Conservation (phyloP, 2,888 invertebrate species). For the Patella depressa region DNA sequence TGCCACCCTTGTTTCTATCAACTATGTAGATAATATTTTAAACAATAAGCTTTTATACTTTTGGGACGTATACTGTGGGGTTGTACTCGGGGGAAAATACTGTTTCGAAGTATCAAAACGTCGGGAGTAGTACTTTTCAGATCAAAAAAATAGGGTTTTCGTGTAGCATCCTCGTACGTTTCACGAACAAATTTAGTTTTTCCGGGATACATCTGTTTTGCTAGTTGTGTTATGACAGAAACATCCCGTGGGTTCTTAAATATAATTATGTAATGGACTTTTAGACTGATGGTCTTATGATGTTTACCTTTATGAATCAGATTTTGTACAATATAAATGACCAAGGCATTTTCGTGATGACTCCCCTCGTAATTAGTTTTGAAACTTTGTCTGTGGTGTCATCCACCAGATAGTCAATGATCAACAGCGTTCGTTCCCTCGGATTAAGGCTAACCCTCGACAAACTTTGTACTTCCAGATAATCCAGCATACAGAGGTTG, state of each 20-base stretch:
- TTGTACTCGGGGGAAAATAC: constrained; percentile 17
- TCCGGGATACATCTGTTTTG: constrained; percentile 22
- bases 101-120: constrained; percentile 20
- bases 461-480: not conserved
- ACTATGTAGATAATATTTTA: no score
- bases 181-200: constrained; percentile 12
- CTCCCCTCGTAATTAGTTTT: constrained; percentile 18
- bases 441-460: not conserved
- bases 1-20: not conserved
- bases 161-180: constrained; percentile 14
- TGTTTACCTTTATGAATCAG: constrained; percentile 20
- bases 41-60: not conserved
- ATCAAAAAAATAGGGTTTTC: constrained; percentile 21
- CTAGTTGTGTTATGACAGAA: not conserved
- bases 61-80: constrained; percentile 17
- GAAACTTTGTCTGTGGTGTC: constrained; percentile 12
- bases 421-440: not conserved
- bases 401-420: constrained; percentile 19
- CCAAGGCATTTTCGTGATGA: constrained; percentile 14
- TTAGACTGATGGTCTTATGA: constrained; percentile 16
- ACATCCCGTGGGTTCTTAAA: not conserved
- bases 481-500: not conserved
- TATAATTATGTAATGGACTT: constrained; percentile 17
- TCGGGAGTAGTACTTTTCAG: constrained; percentile 22
- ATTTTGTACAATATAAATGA: constrained; percentile 18